Conservation (phyloP, 37 sponge, comb jelly and placozoan genomes). For the Hormiphora californensis region DNA sequence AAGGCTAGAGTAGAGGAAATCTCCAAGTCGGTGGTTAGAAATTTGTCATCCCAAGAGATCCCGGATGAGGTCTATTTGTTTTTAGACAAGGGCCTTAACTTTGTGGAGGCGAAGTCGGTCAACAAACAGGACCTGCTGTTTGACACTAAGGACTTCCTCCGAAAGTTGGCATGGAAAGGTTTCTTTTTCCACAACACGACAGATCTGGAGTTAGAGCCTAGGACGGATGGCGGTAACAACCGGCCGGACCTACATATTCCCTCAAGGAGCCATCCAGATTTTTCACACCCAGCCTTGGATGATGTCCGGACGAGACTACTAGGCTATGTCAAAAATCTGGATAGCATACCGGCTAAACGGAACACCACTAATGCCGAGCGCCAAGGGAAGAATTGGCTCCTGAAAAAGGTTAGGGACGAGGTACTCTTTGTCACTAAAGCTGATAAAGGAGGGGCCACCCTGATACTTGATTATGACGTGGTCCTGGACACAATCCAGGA, state of each 20-base stretch:
- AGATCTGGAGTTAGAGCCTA: neutral
- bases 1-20: neutral
- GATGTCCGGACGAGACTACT: neutral
- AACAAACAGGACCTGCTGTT: neutral
- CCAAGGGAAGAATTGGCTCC: neutral
- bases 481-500: neutral
- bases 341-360: neutral
- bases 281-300: neutral
- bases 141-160: neutral
- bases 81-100: neutral
- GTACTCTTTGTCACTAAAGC: neutral
- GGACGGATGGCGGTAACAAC: neutral
- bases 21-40: neutral
- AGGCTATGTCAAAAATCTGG: neutral
- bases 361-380: neutral
- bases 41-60: neutral
- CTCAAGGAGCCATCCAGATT: neutral
- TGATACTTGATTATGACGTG: neutral
- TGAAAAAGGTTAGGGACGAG: neutral
- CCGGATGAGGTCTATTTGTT: neutral
- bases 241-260: neutral
- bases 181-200: neutral
- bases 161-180: neutral
- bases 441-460: constrained; percentile 13
- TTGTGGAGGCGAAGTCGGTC: neutral